These are phyloP conservation scores for Orchesella cincta DNA, from an alignment of 1,140 invertebrate genomes.

Conservation along the genomic window DNA sequence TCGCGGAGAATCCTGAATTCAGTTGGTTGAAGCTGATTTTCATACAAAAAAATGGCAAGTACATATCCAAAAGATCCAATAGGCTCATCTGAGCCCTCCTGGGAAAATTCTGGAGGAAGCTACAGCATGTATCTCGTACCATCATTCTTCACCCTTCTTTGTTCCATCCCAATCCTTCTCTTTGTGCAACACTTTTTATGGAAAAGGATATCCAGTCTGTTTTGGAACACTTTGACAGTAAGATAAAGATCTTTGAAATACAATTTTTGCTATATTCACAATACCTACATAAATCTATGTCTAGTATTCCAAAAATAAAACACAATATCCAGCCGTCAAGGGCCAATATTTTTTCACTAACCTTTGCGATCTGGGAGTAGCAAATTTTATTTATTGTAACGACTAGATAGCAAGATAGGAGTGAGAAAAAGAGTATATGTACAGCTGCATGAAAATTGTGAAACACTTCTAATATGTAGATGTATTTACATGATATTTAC, in stretches of 20 bases:
- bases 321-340: not conserved
- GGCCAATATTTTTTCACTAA: not conserved
- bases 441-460: not conserved
- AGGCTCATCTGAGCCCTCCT: not conserved
- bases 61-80: not conserved
- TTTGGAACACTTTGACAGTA: conserved; percentile 15
- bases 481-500: not conserved
- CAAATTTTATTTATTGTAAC: not conserved
- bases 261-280: not conserved
- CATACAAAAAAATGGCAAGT: not conserved
- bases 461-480: not conserved
- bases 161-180: not conserved
- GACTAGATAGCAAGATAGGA: not conserved
- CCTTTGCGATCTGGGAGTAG: not conserved
- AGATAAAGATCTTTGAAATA: not conserved
- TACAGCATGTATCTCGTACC: not conserved
- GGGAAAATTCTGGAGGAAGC: not conserved
- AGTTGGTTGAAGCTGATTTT: not conserved
- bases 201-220: not conserved
- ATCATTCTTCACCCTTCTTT: conserved; percentile 1
- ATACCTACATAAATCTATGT: not conserved
- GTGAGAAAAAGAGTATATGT: not conserved
- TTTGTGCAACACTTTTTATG: not conserved
- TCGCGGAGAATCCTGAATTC: not conserved
- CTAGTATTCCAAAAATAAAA: not conserved